Evolutionary conservation across 2,888 invertebrate genomes (phyloP).

Genomic region (Athripsodes cinereus): DNA sequence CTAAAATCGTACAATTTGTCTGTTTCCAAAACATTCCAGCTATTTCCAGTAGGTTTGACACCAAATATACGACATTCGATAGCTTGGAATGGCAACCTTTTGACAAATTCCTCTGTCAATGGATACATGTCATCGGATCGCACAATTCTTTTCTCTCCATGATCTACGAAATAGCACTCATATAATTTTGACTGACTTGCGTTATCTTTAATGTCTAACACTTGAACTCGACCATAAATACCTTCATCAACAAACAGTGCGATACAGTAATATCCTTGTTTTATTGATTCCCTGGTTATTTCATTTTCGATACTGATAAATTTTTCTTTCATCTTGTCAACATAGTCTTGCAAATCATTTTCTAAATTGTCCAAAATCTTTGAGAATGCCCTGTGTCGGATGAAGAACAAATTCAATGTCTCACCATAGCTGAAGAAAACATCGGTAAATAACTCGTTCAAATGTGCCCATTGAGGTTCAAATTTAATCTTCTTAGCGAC

Average conservation of each 20-base stretch:
- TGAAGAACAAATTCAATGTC: background rate
- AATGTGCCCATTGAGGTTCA: slow-evolving; percentile 44
- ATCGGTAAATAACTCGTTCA: slow-evolving; percentile 38
- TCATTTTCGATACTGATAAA: background rate
- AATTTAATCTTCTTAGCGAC: background rate
- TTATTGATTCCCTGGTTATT: slow-evolving; percentile 29
- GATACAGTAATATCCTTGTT: slow-evolving; percentile 43
- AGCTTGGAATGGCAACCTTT: slow-evolving; percentile 55
- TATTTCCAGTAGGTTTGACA: slow-evolving; percentile 40
- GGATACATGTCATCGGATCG: slow-evolving; percentile 38
- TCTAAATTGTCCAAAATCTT: slow-evolving; percentile 36
- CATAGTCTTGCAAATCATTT: slow-evolving; percentile 40
- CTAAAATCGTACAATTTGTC: slow-evolving; percentile 48
- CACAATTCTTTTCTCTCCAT: slow-evolving; percentile 51
- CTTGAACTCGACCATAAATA: slow-evolving; percentile 43
- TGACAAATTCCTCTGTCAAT: slow-evolving; percentile 46
- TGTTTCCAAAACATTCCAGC: slow-evolving; percentile 49
- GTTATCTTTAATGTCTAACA: slow-evolving; percentile 35
- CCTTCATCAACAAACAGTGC: slow-evolving; percentile 45
- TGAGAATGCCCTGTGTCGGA: background rate
- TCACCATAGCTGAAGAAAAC: slow-evolving; percentile 39
- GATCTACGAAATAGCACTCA: slow-evolving; percentile 57
- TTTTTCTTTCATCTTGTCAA: slow-evolving; percentile 26
- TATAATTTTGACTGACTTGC: slow-evolving; percentile 34
- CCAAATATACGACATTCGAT: slow-evolving; percentile 58